Conservation (phyloP, 2,797 vertebrate genomes). For the Dicrostonyx torquatus region DNA sequence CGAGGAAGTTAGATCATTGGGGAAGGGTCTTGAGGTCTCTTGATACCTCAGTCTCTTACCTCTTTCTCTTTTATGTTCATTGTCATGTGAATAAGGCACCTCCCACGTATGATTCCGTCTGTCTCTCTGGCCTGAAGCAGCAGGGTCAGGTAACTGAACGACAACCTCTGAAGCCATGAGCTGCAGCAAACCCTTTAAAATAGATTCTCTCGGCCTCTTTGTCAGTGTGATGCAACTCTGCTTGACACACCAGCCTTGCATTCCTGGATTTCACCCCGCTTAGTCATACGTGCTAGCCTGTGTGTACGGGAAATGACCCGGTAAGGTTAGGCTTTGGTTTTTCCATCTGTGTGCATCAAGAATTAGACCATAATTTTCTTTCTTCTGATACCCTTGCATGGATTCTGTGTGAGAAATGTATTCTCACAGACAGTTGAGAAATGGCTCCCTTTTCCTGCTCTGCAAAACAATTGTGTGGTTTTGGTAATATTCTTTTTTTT, state of each 20-base stretch:
- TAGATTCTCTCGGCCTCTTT: neutral
- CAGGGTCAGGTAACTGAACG: neutral
- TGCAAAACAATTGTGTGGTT: neutral
- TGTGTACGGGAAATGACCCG: neutral
- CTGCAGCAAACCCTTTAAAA: neutral
- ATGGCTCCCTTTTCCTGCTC: neutral
- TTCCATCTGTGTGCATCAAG: neutral
- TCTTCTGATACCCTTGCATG: neutral
- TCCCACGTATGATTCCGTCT: fast-evolving
- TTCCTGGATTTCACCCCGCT: neutral
- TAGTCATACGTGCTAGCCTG: neutral
- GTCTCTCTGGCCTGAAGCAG: neutral
- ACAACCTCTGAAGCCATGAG: neutral
- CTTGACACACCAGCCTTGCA: neutral
- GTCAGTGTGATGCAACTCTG: neutral
- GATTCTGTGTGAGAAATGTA: neutral
- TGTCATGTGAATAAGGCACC: neutral
- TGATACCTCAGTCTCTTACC: neutral
- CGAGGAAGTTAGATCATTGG: neutral
- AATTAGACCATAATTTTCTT: neutral
- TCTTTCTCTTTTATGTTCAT: neutral
- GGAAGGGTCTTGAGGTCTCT: no score
- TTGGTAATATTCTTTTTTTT: neutral
- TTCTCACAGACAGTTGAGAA: neutral
- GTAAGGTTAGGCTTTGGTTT: neutral